phyloP scores from a whole-genome alignment of 1,140 invertebrate species.

The Aphaenogaster rudis region DNA sequence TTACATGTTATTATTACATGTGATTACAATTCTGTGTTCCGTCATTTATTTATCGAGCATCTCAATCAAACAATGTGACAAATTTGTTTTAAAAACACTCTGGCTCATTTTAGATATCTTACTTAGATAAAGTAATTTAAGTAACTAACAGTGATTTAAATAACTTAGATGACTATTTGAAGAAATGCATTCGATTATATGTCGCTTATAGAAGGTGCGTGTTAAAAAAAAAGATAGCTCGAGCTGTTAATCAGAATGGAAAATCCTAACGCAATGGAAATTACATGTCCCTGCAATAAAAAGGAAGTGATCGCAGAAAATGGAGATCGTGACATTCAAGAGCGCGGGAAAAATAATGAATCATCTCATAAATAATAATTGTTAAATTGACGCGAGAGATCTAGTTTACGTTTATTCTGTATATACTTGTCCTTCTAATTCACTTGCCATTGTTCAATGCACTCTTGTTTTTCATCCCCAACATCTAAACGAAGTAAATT shows the following conservation, averaged over 20 bases:
- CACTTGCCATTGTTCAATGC: neutral
- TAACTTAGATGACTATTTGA: neutral
- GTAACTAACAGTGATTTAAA: neutral
- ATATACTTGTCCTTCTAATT: neutral
- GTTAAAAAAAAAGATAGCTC: neutral
- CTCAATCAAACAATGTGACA: neutral
- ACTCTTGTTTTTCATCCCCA: neutral
- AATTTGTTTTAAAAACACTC: neutral
- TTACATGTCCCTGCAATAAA: neutral
- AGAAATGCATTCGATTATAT: neutral
- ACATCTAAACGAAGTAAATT: neutral
- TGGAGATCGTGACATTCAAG: neutral
- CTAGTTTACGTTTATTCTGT: neutral
- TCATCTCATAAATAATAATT: conserved; percentile 20
- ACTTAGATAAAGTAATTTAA: neutral
- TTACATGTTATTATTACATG: neutral
- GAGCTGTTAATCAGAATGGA: neutral
- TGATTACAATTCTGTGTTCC: neutral
- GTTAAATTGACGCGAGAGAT: neutral
- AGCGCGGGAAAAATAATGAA: neutral
- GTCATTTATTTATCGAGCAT: neutral
- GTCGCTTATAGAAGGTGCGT: neutral
- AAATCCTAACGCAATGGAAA: neutral
- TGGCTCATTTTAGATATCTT: neutral
- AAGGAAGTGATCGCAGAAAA: neutral